Evolutionary conservation across 2,797 vertebrate species (phyloP), one percentile per base, ranked within the genome.

Genomic region (Carcharodon carcharias): DNA sequence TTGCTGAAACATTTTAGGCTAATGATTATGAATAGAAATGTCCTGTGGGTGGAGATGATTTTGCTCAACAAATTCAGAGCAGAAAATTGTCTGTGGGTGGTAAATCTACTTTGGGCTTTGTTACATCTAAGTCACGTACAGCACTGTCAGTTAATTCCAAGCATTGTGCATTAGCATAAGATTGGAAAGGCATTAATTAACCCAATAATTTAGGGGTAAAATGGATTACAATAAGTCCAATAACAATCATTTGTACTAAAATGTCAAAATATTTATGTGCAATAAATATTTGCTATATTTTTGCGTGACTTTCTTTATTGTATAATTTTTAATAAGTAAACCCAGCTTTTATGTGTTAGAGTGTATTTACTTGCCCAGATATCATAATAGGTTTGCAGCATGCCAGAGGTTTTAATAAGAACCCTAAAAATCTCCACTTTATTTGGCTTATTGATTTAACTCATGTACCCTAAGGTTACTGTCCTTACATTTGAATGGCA

Each of bases 11-110:
- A 58, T 35, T 61, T 35, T 56, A 50, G 87, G 8, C 31, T 88
- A 88, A 88, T 88, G 87, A 50, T 87, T 87, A 50, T 89, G 87
- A 54, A 89, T 58, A 11, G 50, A 58, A 89, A 89, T 89, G 54
- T 89, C 50, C 54, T 58, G 87, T 89, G 87, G 54, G 50, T 89
- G 50, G 87, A 61, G 88, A 61, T 91, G 88, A n/a, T 91, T 91
- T 91, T 91, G 11, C 31, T 91, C 61, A 56, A 91, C 56, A 91
- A 91, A 91, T 91, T 31, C 56, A 88, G 31, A 61, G 56, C 88
- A 28, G 58, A 35, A 87, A 88, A 35, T 35, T 91, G 28, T 91
- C 61, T 91, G 56, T 91, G 56, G 88, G 56, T 91, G 88, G 58
- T n/a, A 91, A 91, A 91, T 91, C 56, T n/a, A 61, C 88, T 35